Evolutionary conservation across 2,113 vertebrate genomes (phyloP).

Genomic region (Scortum barcoo): DNA sequence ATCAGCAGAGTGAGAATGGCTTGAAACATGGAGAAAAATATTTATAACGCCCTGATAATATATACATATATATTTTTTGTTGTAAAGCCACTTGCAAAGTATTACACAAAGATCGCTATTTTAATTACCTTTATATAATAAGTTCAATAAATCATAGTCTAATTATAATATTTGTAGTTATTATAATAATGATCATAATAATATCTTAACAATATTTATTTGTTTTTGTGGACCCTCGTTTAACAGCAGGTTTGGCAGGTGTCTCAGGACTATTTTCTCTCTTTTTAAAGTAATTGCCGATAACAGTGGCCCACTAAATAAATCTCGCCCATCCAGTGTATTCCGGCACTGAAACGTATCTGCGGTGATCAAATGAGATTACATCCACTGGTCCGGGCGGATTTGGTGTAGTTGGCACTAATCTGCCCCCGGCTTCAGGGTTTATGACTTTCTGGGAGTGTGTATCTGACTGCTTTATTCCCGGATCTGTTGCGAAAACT

Average conservation of each 20-base stretch:
- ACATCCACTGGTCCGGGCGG: conserved; percentile 84
- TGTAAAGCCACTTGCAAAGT: too few species aligned
- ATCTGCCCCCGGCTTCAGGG: conserved; percentile 86
- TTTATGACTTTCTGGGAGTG: conserved; percentile 77
- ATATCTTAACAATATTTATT: conserved; percentile 6
- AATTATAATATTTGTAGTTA: not conserved
- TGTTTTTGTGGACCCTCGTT: too few species aligned
- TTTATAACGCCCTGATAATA: not conserved
- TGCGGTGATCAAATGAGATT: conserved; percentile 88
- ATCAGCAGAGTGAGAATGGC: conserved; percentile 49
- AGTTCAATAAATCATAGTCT: not conserved
- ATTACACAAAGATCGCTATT: too few species aligned
- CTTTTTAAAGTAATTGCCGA: conserved; percentile 26
- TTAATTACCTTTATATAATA: not conserved
- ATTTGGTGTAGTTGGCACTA: conserved; percentile 88
- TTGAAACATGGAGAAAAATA: conserved; percentile 33
- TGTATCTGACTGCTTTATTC: conserved; percentile 74
- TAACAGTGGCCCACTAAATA: conserved; percentile 67
- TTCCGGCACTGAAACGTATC: conserved; percentile 83
- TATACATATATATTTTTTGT: not conserved
- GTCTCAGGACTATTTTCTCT: not conserved
- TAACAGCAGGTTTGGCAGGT: not conserved
- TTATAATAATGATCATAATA: not conserved
- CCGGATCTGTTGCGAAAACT: conserved; percentile 69
- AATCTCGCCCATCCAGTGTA: conserved; percentile 58